These are phyloP conservation scores for Protula sp. DNA, from an alignment of 2,888 invertebrate genomes.

Conservation along the genomic window DNA sequence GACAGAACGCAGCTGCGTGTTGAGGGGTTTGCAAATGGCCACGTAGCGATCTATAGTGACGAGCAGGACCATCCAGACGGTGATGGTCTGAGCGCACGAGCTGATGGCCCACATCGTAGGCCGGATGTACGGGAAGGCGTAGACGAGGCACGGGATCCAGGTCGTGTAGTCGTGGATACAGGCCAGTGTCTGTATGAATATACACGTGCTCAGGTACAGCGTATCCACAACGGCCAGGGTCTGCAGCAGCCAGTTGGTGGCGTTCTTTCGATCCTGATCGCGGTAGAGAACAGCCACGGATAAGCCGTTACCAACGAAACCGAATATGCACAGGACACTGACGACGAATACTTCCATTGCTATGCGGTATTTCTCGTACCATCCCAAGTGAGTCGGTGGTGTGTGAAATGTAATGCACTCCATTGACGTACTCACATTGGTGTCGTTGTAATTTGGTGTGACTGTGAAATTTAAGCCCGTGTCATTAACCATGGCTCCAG, in stretches of 20 bases:
- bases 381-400: background rate
- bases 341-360: constrained; percentile 22
- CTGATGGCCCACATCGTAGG: constrained; percentile 22
- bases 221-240: constrained; percentile 23
- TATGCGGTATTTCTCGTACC: constrained; percentile 13
- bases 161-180: constrained; percentile 14
- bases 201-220: constrained; percentile 23
- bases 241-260: constrained; percentile 24
- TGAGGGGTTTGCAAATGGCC: constrained; percentile 24
- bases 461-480: no score
- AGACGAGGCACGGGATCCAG: constrained; percentile 17
- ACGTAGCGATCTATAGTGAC: constrained; percentile 28
- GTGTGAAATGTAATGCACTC: background rate
- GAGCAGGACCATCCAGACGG: constrained; percentile 26
- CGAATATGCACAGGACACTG: constrained; percentile 19
- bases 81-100: constrained; percentile 24
- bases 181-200: constrained; percentile 22
- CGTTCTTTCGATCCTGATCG: constrained; percentile 21
- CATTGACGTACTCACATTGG: no score
- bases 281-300: constrained; percentile 20
- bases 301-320: constrained; percentile 22
- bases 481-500: no score
- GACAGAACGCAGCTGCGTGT: constrained; percentile 15
- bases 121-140: constrained; percentile 11
- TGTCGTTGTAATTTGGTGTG: no score